Conservation (phyloP, 2,113 vertebrate genomes). For the Bothrops jararaca region DNA sequence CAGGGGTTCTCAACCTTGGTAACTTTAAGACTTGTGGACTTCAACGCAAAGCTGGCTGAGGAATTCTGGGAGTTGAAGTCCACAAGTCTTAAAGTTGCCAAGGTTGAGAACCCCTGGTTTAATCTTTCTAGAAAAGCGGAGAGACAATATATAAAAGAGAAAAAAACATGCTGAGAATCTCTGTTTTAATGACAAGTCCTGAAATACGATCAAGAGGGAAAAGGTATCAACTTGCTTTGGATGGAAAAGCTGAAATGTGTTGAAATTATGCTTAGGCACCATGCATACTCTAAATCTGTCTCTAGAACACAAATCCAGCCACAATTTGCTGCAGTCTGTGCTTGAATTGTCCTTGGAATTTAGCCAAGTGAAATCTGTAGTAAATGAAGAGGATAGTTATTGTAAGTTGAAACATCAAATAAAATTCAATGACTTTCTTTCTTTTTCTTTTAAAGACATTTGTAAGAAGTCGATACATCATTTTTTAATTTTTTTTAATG, state of each 20-base stretch:
- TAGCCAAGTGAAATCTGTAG: not conserved
- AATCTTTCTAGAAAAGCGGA: not conserved
- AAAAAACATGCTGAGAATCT: not conserved
- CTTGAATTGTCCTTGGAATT: not conserved
- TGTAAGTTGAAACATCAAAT: not conserved
- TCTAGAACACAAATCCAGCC: not conserved
- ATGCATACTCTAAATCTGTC: not conserved
- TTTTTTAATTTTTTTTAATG: not conserved
- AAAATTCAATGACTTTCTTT: not conserved
- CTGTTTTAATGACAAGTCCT: not conserved
- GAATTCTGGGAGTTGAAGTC: too few species aligned
- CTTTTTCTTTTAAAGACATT: not conserved
- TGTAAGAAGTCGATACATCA: not conserved
- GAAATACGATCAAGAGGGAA: not conserved
- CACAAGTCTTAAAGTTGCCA: too few species aligned
- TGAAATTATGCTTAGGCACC: not conserved
- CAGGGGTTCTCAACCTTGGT: too few species aligned
- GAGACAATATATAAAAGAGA: not conserved
- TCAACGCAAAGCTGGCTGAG: too few species aligned
- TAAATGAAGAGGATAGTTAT: not conserved
- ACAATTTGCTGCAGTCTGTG: not conserved
- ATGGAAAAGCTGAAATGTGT: not conserved
- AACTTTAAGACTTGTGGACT: too few species aligned
- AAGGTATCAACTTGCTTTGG: not conserved
- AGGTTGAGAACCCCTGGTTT: too few species aligned